Percentiles rank a stretch among this genome's conserved stretches.
These are phyloP conservation scores for Leptura quadrifasciata DNA, from an alignment of 2,888 invertebrate species.

Conservation along the genomic window DNA sequence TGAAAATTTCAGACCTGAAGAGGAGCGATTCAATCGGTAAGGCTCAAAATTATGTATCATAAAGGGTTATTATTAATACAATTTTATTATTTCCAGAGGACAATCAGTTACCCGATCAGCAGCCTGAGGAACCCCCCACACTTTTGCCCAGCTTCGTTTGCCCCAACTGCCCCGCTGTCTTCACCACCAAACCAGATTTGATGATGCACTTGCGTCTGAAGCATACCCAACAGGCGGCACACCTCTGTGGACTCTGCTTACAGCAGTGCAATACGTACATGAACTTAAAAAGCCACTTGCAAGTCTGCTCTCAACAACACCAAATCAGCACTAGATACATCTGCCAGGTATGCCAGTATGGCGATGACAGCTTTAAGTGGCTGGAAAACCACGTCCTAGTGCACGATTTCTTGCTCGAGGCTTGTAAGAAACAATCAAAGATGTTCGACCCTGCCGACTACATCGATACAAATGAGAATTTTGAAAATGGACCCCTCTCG, in stretches of 20 bases:
- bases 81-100: constrained; percentile 55
- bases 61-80: neutral
- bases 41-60: neutral
- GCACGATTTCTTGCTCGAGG: constrained; percentile 75
- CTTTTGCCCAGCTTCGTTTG: constrained; percentile 62
- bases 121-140: constrained; percentile 53
- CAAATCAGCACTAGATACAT: constrained; percentile 71
- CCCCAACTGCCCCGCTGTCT: constrained; percentile 71
- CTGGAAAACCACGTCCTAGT: constrained; percentile 75
- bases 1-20: constrained; percentile 71
- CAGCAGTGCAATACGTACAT: constrained; percentile 74
- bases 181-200: constrained; percentile 74
- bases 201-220: constrained; percentile 76
- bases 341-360: constrained; percentile 76
- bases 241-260: constrained; percentile 77
- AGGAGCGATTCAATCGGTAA: constrained; percentile 61
- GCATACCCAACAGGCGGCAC: constrained; percentile 75
- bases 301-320: constrained; percentile 73
- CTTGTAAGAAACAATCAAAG: constrained; percentile 67
- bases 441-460: constrained; percentile 75
- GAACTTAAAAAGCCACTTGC: constrained; percentile 75
- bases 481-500: constrained; percentile 41
- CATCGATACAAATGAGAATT: constrained; percentile 71
- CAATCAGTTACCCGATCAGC: constrained; percentile 51
- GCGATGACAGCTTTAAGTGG: constrained; percentile 76